Percentiles rank a stretch among this genome's conserved stretches.
Conservation (phyloP, 2,113 vertebrate genomes). For the Prinia subflava region DNA sequence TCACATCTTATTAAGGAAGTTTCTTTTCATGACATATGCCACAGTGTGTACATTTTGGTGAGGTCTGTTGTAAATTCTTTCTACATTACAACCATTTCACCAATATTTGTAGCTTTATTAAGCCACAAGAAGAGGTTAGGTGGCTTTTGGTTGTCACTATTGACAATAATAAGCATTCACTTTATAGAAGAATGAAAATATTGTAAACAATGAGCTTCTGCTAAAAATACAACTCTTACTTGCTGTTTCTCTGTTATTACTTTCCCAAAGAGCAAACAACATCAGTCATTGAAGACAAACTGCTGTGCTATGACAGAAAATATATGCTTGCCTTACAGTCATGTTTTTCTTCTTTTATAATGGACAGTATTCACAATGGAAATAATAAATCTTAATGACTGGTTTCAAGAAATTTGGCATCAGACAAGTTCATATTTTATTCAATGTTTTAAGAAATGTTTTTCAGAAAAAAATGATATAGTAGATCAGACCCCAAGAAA, state of each 20-base stretch:
- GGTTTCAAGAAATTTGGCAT: conserved; percentile 24
- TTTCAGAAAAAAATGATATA: not conserved
- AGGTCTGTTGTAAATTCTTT: not conserved
- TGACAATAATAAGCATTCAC: not conserved
- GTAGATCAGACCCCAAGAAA: not conserved
- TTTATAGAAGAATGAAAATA: conserved; percentile 24
- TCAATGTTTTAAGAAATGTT: conserved; percentile 12
- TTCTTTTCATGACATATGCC: not conserved
- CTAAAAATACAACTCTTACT: conserved; percentile 35
- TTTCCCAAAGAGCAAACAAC: conserved; percentile 48
- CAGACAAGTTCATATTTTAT: conserved; percentile 56
- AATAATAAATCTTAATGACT: conserved; percentile 65
- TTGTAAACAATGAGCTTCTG: not conserved
- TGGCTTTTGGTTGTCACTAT: not conserved
- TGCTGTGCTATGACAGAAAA: conserved; percentile 62
- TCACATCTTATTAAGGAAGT: rapidly evolving
- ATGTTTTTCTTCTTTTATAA: conserved; percentile 64
- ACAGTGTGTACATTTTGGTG: not conserved
- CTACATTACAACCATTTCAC: not conserved
- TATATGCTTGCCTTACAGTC: conserved; percentile 65
- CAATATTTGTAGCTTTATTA: not conserved
- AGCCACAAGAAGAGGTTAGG: not conserved
- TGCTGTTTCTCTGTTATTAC: conserved; percentile 48
- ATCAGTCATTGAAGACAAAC: conserved; percentile 64
- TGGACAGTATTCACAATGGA: conserved; percentile 59